Percentiles rank a stretch among this genome's conserved stretches.
phyloP scores from a whole-genome alignment of 2,797 vertebrate species.

The Alca torda region DNA sequence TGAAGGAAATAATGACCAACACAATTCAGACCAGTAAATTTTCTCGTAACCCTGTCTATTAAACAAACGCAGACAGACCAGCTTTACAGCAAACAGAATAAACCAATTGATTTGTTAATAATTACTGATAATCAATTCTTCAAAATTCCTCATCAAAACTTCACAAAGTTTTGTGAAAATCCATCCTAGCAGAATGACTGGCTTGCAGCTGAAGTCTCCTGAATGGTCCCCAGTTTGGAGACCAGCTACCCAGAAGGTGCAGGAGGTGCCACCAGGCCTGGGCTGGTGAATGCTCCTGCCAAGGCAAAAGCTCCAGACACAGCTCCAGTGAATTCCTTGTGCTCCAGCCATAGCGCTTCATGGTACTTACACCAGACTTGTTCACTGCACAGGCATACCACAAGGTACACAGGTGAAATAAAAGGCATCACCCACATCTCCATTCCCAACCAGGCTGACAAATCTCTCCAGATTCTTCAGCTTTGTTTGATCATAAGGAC shows the following conservation, averaged over 20 bases:
- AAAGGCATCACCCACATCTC: fast-evolving
- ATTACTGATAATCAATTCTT: background rate
- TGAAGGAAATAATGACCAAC: background rate
- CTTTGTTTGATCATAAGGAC: background rate
- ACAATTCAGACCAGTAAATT: background rate
- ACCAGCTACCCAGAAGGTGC: background rate
- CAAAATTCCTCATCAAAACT: background rate
- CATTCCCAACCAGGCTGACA: background rate
- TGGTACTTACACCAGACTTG: fast-evolving
- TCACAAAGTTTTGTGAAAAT: background rate
- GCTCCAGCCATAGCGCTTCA: background rate
- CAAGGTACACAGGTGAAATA: background rate
- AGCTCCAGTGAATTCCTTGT: background rate
- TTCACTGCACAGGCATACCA: no score
- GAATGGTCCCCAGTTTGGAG: fast-evolving
- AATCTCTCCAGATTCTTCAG: background rate
- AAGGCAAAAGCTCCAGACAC: no score
- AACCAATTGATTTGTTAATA: background rate
- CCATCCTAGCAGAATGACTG: fast-evolving
- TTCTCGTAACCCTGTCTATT: no score
- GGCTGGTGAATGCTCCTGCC: background rate
- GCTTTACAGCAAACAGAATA: background rate
- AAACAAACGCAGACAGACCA: background rate
- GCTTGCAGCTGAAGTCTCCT: background rate
- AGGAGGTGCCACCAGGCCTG: fast-evolving